Conservation (phyloP, 2,888 invertebrate species). For the Drosophila tanythrix region DNA sequence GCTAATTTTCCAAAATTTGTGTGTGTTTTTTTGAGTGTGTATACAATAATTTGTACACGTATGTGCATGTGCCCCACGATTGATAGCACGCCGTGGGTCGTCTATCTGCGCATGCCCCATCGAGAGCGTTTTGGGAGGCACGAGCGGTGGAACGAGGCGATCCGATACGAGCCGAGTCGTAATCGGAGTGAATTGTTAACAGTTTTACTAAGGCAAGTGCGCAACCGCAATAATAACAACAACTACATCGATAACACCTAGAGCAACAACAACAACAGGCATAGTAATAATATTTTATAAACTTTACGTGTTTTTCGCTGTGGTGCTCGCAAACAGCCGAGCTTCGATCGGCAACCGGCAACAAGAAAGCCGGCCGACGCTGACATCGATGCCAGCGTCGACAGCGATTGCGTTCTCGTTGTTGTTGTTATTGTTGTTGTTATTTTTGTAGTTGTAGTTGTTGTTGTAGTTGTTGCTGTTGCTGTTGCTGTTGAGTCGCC, state of each 20-base stretch:
- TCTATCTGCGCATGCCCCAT: slow-evolving; percentile 47
- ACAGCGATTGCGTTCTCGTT: slow-evolving; percentile 6
- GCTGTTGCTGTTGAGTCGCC: slow-evolving; percentile 39
- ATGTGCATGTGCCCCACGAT: slow-evolving; percentile 30
- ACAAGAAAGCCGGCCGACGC: slow-evolving; percentile 24
- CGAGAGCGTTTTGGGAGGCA: slow-evolving; percentile 7
- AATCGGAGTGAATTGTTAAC: slow-evolving; percentile 77
- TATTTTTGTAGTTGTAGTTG: not conserved
- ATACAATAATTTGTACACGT: slow-evolving; percentile 8
- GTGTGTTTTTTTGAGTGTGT: not conserved
- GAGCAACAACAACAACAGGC: slow-evolving; percentile 38
- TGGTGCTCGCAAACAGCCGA: slow-evolving; percentile 37
- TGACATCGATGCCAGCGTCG: slow-evolving; percentile 13
- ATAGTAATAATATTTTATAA: slow-evolving; percentile 75
- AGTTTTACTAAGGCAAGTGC: slow-evolving; percentile 75
- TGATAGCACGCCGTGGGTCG: slow-evolving; percentile 54
- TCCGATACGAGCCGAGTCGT: slow-evolving; percentile 52
- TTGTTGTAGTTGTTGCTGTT: not conserved
- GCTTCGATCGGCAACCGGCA: slow-evolving; percentile 45
- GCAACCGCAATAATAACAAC: slow-evolving; percentile 37
- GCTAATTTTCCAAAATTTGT: not conserved
- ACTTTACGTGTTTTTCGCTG: slow-evolving; percentile 58
- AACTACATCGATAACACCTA: slow-evolving; percentile 58
- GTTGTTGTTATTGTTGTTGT: not conserved
- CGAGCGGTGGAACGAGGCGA: slow-evolving; percentile 25